Percentiles rank a stretch among this genome's conserved stretches.
These are phyloP conservation scores for Allacma fusca DNA, from an alignment of 2,888 invertebrate species.

Conservation along the genomic window DNA sequence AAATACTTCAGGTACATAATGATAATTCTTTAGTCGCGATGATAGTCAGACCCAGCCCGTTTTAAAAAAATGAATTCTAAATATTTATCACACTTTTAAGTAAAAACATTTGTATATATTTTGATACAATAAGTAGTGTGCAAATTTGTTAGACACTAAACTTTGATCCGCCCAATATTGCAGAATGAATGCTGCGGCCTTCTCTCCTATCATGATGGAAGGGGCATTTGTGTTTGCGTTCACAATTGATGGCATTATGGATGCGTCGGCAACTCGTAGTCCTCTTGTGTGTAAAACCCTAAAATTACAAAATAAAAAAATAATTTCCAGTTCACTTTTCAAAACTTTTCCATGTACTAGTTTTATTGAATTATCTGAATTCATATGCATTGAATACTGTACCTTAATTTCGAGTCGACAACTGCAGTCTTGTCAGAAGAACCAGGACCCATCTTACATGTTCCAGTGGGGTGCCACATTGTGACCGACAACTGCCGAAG, in stretches of 20 bases:
- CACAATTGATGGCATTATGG: slow-evolving; percentile 4
- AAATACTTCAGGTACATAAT: too few species aligned
- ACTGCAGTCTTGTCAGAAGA: slow-evolving; percentile 47
- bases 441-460: slow-evolving; percentile 49
- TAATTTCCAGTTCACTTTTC: too few species aligned
- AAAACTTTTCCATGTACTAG: too few species aligned
- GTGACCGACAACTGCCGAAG: slow-evolving; percentile 35
- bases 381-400: too few species aligned
- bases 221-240: slow-evolving; percentile 16
- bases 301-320: not conserved
- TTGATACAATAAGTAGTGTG: not conserved
- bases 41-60: too few species aligned
- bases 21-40: too few species aligned
- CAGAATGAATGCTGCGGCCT: not conserved
- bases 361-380: too few species aligned
- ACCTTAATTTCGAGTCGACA: slow-evolving; percentile 20
- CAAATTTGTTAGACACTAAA: not conserved
- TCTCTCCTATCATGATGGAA: slow-evolving; percentile 4
- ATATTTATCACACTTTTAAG: not conserved
- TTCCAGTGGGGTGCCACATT: slow-evolving; percentile 48
- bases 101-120: not conserved
- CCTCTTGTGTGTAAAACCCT: not conserved
- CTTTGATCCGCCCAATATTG: slow-evolving; percentile 12
- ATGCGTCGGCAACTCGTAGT: slow-evolving; percentile 1
- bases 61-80: too few species aligned